These are phyloP conservation scores for Limnothrissa miodon DNA, from an alignment of 2,113 vertebrate species.

Conservation along the genomic window DNA sequence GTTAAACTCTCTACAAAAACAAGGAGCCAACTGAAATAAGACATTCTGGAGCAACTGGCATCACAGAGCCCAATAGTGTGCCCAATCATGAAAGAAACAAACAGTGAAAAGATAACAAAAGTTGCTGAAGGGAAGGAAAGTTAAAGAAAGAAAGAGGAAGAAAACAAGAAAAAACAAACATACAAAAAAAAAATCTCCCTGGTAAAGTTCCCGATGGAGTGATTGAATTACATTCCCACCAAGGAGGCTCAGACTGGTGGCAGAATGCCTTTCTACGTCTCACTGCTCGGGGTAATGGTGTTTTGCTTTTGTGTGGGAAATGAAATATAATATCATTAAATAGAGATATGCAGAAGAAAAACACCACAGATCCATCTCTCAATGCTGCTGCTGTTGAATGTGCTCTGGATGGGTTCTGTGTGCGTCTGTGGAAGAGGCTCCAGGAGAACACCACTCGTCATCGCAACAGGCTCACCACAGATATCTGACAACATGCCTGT, in stretches of 20 bases:
- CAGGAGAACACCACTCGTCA: conserved; percentile 10
- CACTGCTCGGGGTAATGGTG: conserved; percentile 95
- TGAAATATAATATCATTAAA: conserved; percentile 99
- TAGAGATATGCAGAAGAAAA: conserved; percentile 87
- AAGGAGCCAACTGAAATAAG: neutral
- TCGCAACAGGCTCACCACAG: neutral
- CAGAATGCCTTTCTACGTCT: conserved; percentile 91
- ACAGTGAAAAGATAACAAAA: too few species aligned
- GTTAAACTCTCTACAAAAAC: neutral
- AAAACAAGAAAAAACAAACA: neutral
- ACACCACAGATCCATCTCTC: conserved; percentile 87
- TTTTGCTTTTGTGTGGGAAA: conserved; percentile 89
- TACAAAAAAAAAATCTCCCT: conserved; percentile 34
- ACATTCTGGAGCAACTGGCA: neutral
- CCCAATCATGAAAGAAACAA: neutral
- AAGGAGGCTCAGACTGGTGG: conserved; percentile 87
- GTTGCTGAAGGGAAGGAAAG: neutral
- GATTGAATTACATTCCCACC: conserved; percentile 95
- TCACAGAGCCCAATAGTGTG: neutral
- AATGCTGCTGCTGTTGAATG: conserved; percentile 73
- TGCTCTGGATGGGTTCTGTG: neutral
- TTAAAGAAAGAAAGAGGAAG: neutral
- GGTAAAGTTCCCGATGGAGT: conserved; percentile 79
- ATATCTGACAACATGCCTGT: neutral
- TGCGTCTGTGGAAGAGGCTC: conserved; percentile 76